Base-by-base conservation (phyloP, 1,140 invertebrate genomes). In the Contarinia nasturtii region DNA sequence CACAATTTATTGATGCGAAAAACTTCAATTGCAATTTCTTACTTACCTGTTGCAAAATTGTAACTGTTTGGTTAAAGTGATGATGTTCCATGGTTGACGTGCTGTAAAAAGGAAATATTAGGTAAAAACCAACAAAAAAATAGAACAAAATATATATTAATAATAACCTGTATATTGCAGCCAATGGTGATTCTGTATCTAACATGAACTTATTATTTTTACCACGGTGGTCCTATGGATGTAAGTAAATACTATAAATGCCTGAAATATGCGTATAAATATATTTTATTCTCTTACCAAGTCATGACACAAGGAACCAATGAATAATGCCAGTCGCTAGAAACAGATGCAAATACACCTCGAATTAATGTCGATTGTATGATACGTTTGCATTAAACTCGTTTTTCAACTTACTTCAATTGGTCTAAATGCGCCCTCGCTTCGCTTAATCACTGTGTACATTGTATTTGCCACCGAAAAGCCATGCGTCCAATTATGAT, bases 401-500 rank as follows among this genome's bases (percentile, higher is more conserved):
- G n/a, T n/a, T n/a, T 22, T 19, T 33, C 41, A 37, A 46, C 53
- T 60, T 57, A 77, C 76, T 69, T 80, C 78, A 37, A 73, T 64
- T 7, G 68, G 65, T 18, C 61, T 66, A 58, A 82, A 83, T 11
- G 64, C 59, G 27, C 69, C 66, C 18, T 61, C 57, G 7, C 67
- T 59, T 44, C 64, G 67, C 57, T 83, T 83, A 19, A 88, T 68
- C 36, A 87, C 77, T 15, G 75, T 74, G 55, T 82, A 88, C 74
- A 86, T 83, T 11, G 79, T 74, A 59, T 89, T 84, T 2, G 84
- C 83, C 1, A 89, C 85, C 5, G 80, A 77, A 69, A 86, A 89
- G 1, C 82, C 86, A 57, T 89, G 85, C 15, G 77, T 76, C 77
- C 85, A 89, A 63, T 89, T 89, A 61, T 89, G 86, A 57, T 87